Evolutionary conservation across 2,113 vertebrate genomes (phyloP).

Genomic region (Rhinoderma darwinii): DNA sequence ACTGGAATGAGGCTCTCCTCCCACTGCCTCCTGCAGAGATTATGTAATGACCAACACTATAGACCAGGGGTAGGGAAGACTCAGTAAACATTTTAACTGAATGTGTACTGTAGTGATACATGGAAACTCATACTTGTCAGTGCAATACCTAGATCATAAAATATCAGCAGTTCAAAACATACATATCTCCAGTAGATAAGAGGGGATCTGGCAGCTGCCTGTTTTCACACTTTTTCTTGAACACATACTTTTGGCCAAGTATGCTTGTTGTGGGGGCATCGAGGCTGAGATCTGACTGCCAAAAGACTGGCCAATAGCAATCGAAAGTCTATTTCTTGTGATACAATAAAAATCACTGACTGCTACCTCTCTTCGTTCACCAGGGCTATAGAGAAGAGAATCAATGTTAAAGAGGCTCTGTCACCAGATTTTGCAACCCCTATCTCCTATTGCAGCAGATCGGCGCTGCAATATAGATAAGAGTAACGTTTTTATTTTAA

Average conservation of each 20-base stretch:
- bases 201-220: neutral
- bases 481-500: too few species aligned
- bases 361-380: too few species aligned
- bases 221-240: neutral
- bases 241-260: neutral
- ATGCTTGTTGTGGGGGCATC: neutral
- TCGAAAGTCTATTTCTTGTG: neutral
- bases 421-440: too few species aligned
- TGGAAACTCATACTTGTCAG: neutral
- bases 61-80: constrained; percentile 2
- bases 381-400: too few species aligned
- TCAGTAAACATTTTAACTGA: neutral
- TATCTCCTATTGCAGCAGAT: too few species aligned
- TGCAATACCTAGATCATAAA: neutral
- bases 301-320: neutral
- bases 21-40: constrained; percentile 20
- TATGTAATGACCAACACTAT: neutral
- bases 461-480: too few species aligned
- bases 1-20: constrained; percentile 29
- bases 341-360: neutral
- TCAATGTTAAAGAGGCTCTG: too few species aligned
- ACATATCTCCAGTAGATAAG: neutral
- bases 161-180: neutral
- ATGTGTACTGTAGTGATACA: neutral
- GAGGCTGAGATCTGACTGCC: neutral